Base-by-base conservation (phyloP, 2,888 invertebrate genomes). In the Leptopilina drosophilae region DNA sequence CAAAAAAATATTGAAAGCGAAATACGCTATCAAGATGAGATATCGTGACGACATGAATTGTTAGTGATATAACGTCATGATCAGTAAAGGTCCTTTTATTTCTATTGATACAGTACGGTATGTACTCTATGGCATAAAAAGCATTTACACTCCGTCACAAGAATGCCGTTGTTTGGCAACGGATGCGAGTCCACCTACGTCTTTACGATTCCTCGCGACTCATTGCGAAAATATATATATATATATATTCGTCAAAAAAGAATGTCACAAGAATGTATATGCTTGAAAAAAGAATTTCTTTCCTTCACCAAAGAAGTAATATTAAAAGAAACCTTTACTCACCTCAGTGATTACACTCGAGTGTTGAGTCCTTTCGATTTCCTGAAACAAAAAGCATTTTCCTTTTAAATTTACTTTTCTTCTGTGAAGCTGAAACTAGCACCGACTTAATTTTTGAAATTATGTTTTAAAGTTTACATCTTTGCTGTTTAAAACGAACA, bases 51-150 rank as follows among this genome's bases (percentile, higher is more conserved):
- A 86, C 82, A 42, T 42, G 77, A 82, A 80, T 78, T 79, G 79
- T 42, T 42, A 33, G 59, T 76, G 26, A 42, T 40, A 53, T 33
- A 64, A 82, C 79, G 82, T 85, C 81, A 85, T 40, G 14, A 78
- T 49, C 33, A 26, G 77, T 80, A 81, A 33, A 49, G 82, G 84
- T 84, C 84, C 82, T 46, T 12, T 20, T 15, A 14, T 80, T 80
- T 82, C 80, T 77, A 33, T 62, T 15, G 78, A 82, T 46, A 73
- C 78, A 42, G 69, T 46, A 64, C 77, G 78, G 75, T 80, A 75
- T 62, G 64, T 62, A 67, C 67, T 56, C 6, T 75, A 15, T 62
- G 62, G 62, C 62, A 78, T 62, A 78, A 78, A 7, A 49, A 42
- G 64, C 59, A 66, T 59, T 49, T 76, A 56, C 53, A 40, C 46